These are phyloP conservation scores for Erpetoichthys calabaricus DNA, from an alignment of 2,797 vertebrate genomes.

Conservation along the genomic window DNA sequence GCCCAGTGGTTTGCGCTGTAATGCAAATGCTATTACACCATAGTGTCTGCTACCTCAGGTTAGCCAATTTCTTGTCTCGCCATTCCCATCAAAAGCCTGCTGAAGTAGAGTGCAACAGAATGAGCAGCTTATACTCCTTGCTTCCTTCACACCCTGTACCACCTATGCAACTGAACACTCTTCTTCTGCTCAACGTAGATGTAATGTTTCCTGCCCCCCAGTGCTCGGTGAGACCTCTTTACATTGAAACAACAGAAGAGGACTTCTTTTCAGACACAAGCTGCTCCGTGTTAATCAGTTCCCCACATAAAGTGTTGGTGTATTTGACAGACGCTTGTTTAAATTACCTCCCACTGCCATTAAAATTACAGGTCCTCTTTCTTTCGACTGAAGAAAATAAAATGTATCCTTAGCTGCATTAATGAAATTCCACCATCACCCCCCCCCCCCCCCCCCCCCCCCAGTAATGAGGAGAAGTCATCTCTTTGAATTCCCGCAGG, in stretches of 20 bases:
- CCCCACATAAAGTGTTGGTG: constrained; percentile 19
- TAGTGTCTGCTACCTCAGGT: too few species aligned
- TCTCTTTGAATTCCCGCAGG: constrained; percentile 34
- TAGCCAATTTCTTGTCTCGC: too few species aligned
- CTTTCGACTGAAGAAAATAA: constrained; percentile 25
- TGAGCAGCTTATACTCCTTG: too few species aligned
- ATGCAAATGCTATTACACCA: too few species aligned
- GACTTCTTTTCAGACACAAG: neutral
- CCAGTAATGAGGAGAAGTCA: constrained; percentile 53
- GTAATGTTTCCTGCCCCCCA: too few species aligned
- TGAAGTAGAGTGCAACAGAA: too few species aligned
- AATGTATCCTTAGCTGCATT: constrained; percentile 45
- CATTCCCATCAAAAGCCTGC: too few species aligned
- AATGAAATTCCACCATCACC: constrained; percentile 44
- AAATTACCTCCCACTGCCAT: constrained; percentile 59
- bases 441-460: constrained; percentile 1
- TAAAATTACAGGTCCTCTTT: constrained; percentile 49
- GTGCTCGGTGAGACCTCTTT: neutral
- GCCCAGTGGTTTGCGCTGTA: too few species aligned
- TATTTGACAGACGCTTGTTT: constrained; percentile 52
- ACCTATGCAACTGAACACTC: too few species aligned
- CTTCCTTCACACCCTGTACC: too few species aligned
- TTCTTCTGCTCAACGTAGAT: too few species aligned
- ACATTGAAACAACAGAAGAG: too few species aligned
- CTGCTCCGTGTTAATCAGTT: constrained; percentile 4